Evolutionary conservation across 2,797 vertebrate genomes (phyloP).

Genomic region (Rhinella marina): DNA sequence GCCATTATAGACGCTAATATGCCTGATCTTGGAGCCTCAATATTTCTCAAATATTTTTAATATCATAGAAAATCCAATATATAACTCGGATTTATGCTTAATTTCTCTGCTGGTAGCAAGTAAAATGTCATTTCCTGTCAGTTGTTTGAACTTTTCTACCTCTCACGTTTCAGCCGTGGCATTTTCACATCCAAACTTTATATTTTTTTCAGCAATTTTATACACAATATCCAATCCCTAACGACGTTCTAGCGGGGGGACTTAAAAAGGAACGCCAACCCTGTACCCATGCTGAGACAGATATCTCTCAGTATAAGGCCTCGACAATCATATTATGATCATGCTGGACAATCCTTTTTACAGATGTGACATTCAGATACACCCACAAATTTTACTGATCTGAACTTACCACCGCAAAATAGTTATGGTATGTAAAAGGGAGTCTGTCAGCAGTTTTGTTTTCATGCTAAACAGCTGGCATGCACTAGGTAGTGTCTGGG

Average conservation of each 20-base stretch:
- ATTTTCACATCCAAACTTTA: background rate
- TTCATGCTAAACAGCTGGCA: too few species aligned
- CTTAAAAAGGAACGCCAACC: background rate
- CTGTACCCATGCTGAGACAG: background rate
- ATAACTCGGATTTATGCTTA: constrained; percentile 44
- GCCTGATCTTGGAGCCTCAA: constrained; percentile 14
- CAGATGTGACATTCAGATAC: too few species aligned
- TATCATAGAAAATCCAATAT: constrained; percentile 41
- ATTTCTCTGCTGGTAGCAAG: constrained; percentile 25
- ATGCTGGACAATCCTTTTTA: too few species aligned
- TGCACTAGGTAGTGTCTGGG: too few species aligned
- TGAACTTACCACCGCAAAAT: too few species aligned
- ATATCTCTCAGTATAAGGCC: too few species aligned
- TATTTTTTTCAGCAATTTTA: background rate
- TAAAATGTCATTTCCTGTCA: constrained; percentile 39
- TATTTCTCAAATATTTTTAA: constrained; percentile 39
- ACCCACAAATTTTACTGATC: too few species aligned
- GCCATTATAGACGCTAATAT: constrained; percentile 44
- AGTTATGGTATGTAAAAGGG: too few species aligned
- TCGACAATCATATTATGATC: too few species aligned
- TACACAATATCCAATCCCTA: background rate
- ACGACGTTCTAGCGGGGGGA: too few species aligned
- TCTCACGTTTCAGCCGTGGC: background rate
- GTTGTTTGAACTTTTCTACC: constrained; percentile 26
- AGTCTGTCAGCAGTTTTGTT: too few species aligned